Conservation (phyloP, 2,888 invertebrate genomes). For the Pharmacophagus antenor region DNA sequence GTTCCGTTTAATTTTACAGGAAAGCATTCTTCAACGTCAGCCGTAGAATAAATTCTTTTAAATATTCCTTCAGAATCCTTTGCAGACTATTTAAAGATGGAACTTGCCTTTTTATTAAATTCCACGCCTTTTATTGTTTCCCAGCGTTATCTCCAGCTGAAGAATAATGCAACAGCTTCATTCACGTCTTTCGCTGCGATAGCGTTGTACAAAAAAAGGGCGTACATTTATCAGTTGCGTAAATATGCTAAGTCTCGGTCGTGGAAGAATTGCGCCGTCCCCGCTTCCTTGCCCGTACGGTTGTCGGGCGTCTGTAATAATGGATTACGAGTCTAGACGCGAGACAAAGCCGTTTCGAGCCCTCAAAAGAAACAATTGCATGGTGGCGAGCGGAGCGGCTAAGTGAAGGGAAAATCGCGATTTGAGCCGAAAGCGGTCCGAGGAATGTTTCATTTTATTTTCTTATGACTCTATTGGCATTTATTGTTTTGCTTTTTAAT, state of each 20-base stretch:
- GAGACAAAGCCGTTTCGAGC: constrained; percentile 72
- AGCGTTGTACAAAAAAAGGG: constrained; percentile 59
- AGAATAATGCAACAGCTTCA: constrained; percentile 69
- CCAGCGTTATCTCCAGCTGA: constrained; percentile 45
- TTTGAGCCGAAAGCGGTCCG: constrained; percentile 10
- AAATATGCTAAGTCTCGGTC: constrained; percentile 71
- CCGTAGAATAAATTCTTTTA: constrained; percentile 30
- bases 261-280: constrained; percentile 53
- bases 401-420: constrained; percentile 28
- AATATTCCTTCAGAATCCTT: constrained; percentile 25
- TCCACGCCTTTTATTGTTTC: constrained; percentile 35
- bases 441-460: constrained; percentile 2
- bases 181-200: constrained; percentile 57
- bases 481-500: not conserved
- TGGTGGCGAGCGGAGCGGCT: constrained; percentile 37
- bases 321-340: constrained; percentile 76
- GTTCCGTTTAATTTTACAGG: constrained; percentile 19
- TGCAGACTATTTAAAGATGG: constrained; percentile 26
- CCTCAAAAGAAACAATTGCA: constrained; percentile 43
- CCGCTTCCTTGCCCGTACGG: constrained; percentile 51
- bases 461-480: not conserved
- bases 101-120: constrained; percentile 30
- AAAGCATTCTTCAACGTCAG: constrained; percentile 29
- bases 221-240: constrained; percentile 69
- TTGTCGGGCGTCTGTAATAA: constrained; percentile 62